These are phyloP conservation scores for Stratiomys singularior DNA, from an alignment of 2,888 invertebrate genomes.

Conservation along the genomic window DNA sequence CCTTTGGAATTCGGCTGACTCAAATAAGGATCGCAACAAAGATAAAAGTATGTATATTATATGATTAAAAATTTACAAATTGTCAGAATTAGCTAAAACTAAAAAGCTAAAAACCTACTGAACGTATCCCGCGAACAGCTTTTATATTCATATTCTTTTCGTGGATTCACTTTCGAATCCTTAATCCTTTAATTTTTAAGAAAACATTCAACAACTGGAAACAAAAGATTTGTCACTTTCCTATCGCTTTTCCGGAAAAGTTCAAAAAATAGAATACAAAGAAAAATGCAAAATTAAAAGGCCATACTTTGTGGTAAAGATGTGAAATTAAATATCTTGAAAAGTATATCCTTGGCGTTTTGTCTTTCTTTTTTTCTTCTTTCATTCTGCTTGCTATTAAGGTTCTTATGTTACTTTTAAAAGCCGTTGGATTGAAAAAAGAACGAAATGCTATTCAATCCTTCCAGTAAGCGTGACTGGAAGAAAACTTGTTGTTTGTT, in stretches of 20 bases:
- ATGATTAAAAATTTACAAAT: not conserved
- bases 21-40: slow-evolving; percentile 57
- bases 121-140: too few relatives aligned
- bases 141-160: too few relatives aligned
- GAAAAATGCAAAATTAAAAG: not conserved
- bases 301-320: not conserved
- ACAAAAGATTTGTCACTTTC: not conserved
- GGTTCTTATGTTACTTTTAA: not conserved
- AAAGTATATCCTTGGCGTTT: not conserved
- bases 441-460: not conserved
- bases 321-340: not conserved
- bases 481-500: too few relatives aligned
- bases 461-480: not conserved
- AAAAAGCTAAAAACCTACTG: too few relatives aligned
- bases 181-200: not conserved
- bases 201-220: not conserved
- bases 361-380: not conserved
- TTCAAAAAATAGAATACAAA: not conserved
- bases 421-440: not conserved
- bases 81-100: too few relatives aligned
- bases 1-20: slow-evolving; percentile 63
- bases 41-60: slow-evolving; percentile 27
- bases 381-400: not conserved
- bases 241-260: too few relatives aligned
- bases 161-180: too few relatives aligned